Evolutionary conservation across 2,888 invertebrate species (phyloP).

Genomic region (Clunio marinus): DNA sequence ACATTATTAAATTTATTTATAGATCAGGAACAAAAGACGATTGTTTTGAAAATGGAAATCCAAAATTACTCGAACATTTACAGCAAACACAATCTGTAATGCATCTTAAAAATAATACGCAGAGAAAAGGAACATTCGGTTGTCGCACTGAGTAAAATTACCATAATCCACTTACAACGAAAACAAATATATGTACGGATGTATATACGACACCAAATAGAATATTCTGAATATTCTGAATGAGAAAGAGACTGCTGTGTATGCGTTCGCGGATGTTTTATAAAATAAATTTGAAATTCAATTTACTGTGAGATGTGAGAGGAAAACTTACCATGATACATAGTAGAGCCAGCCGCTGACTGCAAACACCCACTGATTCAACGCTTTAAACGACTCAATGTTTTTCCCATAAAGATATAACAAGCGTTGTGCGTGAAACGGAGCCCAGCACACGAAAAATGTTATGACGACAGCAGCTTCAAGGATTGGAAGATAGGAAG

Average conservation of each 20-base stretch:
- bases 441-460: constrained; percentile 95
- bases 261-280: not conserved
- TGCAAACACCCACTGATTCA: constrained; percentile 76
- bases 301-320: not conserved
- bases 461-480: constrained; percentile 88
- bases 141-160: no score
- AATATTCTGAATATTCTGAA: not conserved
- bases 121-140: no score
- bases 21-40: no score
- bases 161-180: constrained; percentile 11
- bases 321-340: constrained; percentile 56
- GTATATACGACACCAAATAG: no score
- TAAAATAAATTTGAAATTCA: not conserved
- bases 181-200: constrained; percentile 12
- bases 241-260: not conserved
- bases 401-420: constrained; percentile 71
- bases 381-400: constrained; percentile 58
- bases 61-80: no score
- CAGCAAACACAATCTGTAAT: no score
- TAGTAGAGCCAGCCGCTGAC: constrained; percentile 79
- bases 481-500: constrained; percentile 44
- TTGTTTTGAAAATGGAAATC: no score
- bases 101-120: no score
- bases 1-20: no score
- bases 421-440: constrained; percentile 88